Evolutionary conservation across 2,113 vertebrate genomes (phyloP).

Genomic region (Ardeotis arabs): DNA sequence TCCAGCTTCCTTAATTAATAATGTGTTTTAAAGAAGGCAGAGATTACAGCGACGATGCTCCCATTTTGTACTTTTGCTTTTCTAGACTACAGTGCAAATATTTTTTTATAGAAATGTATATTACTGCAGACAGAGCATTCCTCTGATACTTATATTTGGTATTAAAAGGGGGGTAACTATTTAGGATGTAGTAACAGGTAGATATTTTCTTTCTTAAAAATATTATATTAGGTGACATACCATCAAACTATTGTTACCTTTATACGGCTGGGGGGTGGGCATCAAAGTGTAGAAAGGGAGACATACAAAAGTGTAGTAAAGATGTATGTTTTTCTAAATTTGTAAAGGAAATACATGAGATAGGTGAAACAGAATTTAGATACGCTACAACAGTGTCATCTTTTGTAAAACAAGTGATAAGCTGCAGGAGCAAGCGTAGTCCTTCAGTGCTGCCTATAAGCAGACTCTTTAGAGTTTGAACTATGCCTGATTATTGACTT

Average conservation of each 20-base stretch:
- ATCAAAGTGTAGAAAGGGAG: background rate
- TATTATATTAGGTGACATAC: background rate
- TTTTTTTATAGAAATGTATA: background rate
- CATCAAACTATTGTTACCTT: background rate
- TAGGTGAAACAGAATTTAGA: background rate
- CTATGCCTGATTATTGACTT: background rate
- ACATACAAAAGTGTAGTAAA: background rate
- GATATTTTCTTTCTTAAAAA: background rate
- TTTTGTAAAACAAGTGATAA: background rate
- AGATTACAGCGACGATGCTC: background rate
- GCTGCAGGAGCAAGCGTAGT: background rate
- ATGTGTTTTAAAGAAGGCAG: background rate
- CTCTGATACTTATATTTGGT: background rate
- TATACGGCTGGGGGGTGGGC: rapidly evolving
- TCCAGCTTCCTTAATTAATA: background rate
- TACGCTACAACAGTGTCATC: background rate
- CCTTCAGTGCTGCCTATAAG: background rate
- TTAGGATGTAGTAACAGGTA: background rate
- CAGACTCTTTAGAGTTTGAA: background rate
- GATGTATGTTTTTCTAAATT: background rate
- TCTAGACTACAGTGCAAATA: background rate
- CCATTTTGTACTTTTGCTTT: background rate
- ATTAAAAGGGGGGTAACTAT: background rate
- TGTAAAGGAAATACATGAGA: background rate
- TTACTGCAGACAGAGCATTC: background rate